Conservation (phyloP, 2,797 vertebrate genomes). For the Cynodonichthys magdalenae region DNA sequence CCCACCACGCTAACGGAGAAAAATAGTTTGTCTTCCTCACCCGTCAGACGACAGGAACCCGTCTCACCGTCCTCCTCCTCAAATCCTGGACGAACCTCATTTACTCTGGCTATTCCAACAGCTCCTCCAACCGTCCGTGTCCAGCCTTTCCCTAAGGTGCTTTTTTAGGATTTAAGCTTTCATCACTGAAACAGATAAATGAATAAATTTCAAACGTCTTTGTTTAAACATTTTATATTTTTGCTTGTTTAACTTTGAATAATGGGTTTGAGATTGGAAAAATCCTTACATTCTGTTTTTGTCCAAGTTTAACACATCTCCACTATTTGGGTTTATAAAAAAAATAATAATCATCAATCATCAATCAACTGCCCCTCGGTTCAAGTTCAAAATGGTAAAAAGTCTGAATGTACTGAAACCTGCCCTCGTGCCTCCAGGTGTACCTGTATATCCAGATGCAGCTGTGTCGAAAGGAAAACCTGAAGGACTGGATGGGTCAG, state of each 20-base stretch:
- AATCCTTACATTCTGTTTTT: no score
- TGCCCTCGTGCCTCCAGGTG: conserved; percentile 68
- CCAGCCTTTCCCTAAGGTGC: conserved; percentile 87
- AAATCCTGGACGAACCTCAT: conserved; percentile 87
- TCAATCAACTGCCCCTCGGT: no score
- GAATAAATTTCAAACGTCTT: no score
- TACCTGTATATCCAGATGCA: conserved; percentile 99
- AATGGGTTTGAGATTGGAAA: not conserved
- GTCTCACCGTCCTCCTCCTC: conserved; percentile 58
- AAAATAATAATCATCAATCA: no score
- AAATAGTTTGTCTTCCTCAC: conserved; percentile 59
- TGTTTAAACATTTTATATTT: no score
- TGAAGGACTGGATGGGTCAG: conserved; percentile 97
- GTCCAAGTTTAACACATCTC: no score
- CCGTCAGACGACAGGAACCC: conserved; percentile 34
- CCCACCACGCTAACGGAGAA: conserved; percentile 45
- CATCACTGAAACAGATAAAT: no score
- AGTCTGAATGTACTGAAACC: not conserved
- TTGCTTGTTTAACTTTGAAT: no score
- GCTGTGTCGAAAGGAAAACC: conserved; percentile 96
- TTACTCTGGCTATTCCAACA: conserved; percentile 84
- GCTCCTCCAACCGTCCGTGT: conserved; percentile 68
- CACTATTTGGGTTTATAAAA: no score
- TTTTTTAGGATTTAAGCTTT: not conserved
- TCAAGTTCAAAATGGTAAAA: not conserved